Evolutionary conservation across 1,140 invertebrate species (phyloP), one percentile per base, ranked within the genome.

Genomic region (Drosophila insularis): DNA sequence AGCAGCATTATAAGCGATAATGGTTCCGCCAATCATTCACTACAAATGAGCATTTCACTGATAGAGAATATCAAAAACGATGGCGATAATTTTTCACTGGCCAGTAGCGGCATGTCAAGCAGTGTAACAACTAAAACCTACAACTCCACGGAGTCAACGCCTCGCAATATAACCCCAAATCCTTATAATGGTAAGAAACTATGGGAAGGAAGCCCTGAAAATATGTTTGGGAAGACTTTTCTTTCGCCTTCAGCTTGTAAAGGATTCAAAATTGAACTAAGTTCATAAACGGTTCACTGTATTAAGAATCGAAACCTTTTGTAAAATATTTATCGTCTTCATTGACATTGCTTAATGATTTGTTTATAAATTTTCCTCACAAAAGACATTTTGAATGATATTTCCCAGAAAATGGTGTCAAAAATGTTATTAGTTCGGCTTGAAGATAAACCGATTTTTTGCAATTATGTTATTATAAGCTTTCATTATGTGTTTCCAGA

Each of bases 21-120:
- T 50, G 81, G 81, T 2, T 67, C 71, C 14, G 58, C 56, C 85
- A 64, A 92, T 55, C 90, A 92, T 94, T 92, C n/a, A 93, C 95
- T 92, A 91, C 95, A 70, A 94, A 92, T 92, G 91, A 90, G 89
- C 64, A 92, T 89, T 2, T 92, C 90, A 27, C 68, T 91, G 3
- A 92, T 92, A 31, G 90, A 91, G 70, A 92, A 91, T 55, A 87
- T 92, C 70, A 92, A 76, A 71, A 92, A 93, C 8, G 93, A 93
- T 59, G 71, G 91, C 37, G 95, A 96, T n/a, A 68, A 61, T 21
- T 85, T 64, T 35, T 78, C 68, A 40, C 67, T 90, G 84, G 93
- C 94, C 13, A 93, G 92, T 60, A 78, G 81, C 1, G 78, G 79
- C 40, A 77, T 89, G 78, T 90, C 74, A 14, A 89, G 89, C 63